phyloP scores from a whole-genome alignment of 2,888 invertebrate species.

The Agrochola macilenta region DNA sequence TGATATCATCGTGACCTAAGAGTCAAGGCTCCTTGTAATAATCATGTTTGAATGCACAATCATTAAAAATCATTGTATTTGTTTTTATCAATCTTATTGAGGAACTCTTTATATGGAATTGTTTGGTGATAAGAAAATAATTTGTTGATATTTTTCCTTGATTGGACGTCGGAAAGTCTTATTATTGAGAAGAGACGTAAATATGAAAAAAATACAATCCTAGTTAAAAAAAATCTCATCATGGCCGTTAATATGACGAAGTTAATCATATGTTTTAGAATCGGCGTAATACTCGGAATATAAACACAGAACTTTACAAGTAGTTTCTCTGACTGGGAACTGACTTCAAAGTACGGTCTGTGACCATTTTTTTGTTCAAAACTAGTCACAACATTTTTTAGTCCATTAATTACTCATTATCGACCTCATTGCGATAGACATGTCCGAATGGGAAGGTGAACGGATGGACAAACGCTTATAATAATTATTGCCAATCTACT shows the following conservation, averaged over 20 bases:
- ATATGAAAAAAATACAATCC: not conserved
- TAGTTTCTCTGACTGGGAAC: not conserved
- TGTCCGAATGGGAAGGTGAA: constrained; percentile 54
- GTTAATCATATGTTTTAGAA: not conserved
- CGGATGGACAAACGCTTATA: constrained; percentile 70
- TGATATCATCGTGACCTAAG: constrained; percentile 77
- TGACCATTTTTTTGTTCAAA: constrained; percentile 40
- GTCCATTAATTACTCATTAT: constrained; percentile 71
- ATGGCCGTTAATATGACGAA: not conserved
- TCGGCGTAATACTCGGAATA: not conserved
- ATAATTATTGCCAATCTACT: constrained; percentile 80
- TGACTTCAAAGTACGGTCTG: not conserved
- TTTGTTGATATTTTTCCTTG: constrained; percentile 1
- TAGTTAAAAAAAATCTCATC: not conserved
- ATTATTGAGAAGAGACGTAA: not conserved
- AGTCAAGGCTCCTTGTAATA: constrained; percentile 71
- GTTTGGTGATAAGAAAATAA: constrained; percentile 22
- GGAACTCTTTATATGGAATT: constrained; percentile 43
- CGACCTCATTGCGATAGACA: constrained; percentile 66
- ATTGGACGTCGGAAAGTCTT: not conserved
- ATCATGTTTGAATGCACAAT: constrained; percentile 52
- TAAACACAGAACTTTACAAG: not conserved
- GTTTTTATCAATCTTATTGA: constrained; percentile 60
- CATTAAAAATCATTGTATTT: constrained; percentile 59
- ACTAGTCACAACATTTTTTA: constrained; percentile 55